Evolutionary conservation across 2,113 vertebrate species (phyloP), one percentile per base, ranked within the genome.

Genomic region (Heteronetta atricapilla): DNA sequence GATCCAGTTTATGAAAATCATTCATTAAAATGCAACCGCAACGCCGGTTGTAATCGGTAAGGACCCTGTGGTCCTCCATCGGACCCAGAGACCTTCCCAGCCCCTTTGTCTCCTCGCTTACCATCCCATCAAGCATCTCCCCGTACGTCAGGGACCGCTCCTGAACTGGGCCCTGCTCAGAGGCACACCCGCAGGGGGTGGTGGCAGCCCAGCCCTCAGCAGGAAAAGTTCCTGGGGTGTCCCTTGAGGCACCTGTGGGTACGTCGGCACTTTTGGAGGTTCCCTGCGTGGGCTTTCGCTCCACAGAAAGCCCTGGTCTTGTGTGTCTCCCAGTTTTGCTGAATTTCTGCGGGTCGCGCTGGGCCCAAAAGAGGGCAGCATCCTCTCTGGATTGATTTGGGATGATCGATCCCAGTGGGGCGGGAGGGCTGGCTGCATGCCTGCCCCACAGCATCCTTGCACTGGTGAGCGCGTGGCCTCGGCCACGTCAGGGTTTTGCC

Each of bases 321-420:
- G 25, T 2, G 8, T 11, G 5, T 20, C 29, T 17, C 17, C 21
- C 3, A 2, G 8, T 68, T 78, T 72, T 56, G 26, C 58, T 21
- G 38, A 29, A 34, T 56, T 77, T 64, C 52, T 84, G 90, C 56
- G 7, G 10, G 52, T 55, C 66, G 5, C 7, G 3, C 69, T 38
- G 53, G 29, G 66, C 12, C 94, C 96, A 82, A 68, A 56, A 94
- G 96, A 94, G 96, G 95, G 96, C 96, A 97, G 90, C 91, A 93
- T 72, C 21, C 48, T 72, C 95, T 84, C 22, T 11, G 74, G 48
- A 60, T 75, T 68, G 4, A 2, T 64, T 31, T 20, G 33, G 42
- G 20, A n/a, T 8, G 42, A 46, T 33, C 38, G 40, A 2, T 10
- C 21, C 31, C 5, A 4, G 73, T 52, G 7, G 38, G 33, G 6